Percentiles rank a stretch among this genome's conserved stretches.
These are phyloP conservation scores for Paraescarpia echinospica DNA, from an alignment of 1,140 invertebrate species.

Conservation along the genomic window DNA sequence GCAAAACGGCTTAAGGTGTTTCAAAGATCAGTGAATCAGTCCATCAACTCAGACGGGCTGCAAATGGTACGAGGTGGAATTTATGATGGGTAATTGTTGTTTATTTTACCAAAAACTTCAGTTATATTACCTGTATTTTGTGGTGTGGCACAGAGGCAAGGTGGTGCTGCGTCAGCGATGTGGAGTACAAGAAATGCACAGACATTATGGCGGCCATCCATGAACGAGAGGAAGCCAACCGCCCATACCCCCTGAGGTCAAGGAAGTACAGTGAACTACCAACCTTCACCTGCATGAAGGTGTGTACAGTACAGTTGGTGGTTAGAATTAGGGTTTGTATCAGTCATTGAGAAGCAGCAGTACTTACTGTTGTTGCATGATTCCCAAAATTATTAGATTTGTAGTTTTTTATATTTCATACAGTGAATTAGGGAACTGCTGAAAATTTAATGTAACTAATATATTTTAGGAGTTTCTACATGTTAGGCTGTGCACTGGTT, in stretches of 20 bases:
- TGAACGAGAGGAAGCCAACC: conserved; percentile 43
- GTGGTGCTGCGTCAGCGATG: conserved; percentile 82
- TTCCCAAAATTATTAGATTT: not conserved
- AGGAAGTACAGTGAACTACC: conserved; percentile 36
- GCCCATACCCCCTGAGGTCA: conserved; percentile 30
- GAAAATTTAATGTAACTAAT: not conserved
- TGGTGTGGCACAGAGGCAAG: conserved; percentile 35
- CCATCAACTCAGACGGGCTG: no score
- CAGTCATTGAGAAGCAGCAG: not conserved
- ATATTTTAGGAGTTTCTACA: no score
- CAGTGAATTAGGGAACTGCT: not conserved
- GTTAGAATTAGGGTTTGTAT: not conserved
- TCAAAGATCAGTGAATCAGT: no score
- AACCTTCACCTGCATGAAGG: not conserved
- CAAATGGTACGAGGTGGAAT: no score
- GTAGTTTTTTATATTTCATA: no score
- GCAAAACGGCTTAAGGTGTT: no score
- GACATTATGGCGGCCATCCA: conserved; percentile 81
- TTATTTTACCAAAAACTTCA: not conserved
- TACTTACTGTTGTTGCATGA: not conserved
- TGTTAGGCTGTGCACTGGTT: no score
- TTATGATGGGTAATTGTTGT: no score
- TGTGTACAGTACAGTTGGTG: conserved; percentile 7
- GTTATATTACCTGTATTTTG: not conserved
- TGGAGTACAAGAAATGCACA: conserved; percentile 85